Evolutionary conservation across 2,888 invertebrate species (phyloP).

Genomic region (Syritta pipiens): DNA sequence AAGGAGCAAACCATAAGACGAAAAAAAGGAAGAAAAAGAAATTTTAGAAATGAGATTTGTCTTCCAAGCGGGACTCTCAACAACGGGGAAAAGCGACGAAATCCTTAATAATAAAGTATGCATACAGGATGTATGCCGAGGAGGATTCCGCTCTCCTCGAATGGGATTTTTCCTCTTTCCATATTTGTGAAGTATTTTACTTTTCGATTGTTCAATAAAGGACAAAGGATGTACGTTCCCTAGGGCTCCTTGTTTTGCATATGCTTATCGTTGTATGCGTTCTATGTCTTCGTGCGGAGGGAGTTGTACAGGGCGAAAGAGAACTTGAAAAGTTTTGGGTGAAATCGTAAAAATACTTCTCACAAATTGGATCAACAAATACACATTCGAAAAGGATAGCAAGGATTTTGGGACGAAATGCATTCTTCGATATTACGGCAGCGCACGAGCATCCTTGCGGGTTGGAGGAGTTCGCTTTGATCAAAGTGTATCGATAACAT

Average conservation of each 20-base stretch:
- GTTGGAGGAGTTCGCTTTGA: not conserved
- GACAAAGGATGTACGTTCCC: not conserved
- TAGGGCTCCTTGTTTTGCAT: not conserved
- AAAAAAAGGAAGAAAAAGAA: not conserved
- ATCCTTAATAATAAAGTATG: not conserved
- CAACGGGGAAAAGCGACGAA: not conserved
- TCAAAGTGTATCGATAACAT: not conserved
- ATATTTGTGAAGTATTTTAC: not conserved
- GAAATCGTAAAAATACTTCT: not conserved
- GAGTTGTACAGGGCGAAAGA: too few relatives aligned
- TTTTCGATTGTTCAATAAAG: not conserved
- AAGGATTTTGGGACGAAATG: not conserved
- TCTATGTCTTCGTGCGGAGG: too few relatives aligned
- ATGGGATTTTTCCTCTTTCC: not conserved
- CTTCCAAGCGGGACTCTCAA: conserved; percentile 9
- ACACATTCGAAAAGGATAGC: conserved; percentile 6
- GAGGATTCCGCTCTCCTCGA: not conserved
- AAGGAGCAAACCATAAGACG: not conserved
- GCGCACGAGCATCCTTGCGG: not conserved
- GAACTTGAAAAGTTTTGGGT: not conserved
- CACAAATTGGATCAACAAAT: conserved; percentile 19
- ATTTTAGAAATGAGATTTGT: conserved; percentile 31
- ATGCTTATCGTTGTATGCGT: not conserved
- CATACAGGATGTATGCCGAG: not conserved
- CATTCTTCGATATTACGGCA: not conserved